Conservation (phyloP, 2,888 invertebrate species). For the Drosophila neonasuta region DNA sequence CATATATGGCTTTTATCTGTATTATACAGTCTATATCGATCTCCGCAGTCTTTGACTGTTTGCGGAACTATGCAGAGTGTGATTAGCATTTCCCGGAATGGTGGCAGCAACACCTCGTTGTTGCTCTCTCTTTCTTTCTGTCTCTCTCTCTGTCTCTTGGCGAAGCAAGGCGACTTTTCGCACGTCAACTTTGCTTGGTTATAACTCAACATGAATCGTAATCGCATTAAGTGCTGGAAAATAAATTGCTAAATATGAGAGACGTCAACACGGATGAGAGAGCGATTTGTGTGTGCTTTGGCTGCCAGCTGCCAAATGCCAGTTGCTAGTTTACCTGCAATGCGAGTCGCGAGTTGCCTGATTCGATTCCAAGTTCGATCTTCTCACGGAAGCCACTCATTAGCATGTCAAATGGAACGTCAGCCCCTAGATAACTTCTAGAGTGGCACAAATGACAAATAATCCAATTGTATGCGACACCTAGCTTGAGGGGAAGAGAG, state of each 20-base stretch:
- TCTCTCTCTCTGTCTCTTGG: too few species aligned
- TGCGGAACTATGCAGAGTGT: neutral
- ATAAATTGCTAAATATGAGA: constrained; percentile 53
- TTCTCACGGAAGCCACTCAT: constrained; percentile 77
- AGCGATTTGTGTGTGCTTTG: constrained; percentile 10
- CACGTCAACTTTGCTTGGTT: constrained; percentile 56
- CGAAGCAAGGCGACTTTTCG: constrained; percentile 35
- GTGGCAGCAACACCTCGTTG: neutral
- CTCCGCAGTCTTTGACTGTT: neutral
- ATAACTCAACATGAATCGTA: constrained; percentile 50
- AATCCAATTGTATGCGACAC: constrained; percentile 67
- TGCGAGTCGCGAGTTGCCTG: neutral
- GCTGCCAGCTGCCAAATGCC: constrained; percentile 6
- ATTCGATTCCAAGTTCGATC: constrained; percentile 24
- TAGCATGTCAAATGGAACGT: constrained; percentile 66
- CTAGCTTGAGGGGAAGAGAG: constrained; percentile 13
- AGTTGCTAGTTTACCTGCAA: neutral
- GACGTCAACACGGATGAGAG: constrained; percentile 58
- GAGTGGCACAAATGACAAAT: constrained; percentile 55
- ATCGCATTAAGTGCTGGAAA: constrained; percentile 62
- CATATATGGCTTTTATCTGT: neutral
- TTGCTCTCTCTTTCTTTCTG: neutral
- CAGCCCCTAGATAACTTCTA: constrained; percentile 19
- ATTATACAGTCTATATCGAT: neutral
- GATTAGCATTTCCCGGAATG: constrained; percentile 2